These are phyloP conservation scores for Corapipo altera DNA, from an alignment of 2,113 vertebrate species.

Conservation along the genomic window DNA sequence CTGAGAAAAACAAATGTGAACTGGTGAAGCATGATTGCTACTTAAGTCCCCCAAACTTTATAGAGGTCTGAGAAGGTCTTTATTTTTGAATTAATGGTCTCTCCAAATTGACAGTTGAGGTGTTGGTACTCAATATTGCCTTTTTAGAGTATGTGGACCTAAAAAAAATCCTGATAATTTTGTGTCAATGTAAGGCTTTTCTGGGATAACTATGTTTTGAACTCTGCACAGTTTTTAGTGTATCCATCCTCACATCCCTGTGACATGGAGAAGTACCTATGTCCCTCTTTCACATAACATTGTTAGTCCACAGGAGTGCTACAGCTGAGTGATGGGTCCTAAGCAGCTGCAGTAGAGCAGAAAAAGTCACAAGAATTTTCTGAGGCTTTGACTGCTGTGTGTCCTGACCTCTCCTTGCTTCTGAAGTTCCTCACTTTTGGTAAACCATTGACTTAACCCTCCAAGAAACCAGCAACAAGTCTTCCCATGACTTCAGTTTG, in stretches of 20 bases:
- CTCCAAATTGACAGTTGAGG: neutral
- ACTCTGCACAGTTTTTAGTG: neutral
- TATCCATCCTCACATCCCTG: neutral
- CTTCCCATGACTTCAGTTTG: neutral
- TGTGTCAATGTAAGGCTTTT: neutral
- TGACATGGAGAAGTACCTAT: neutral
- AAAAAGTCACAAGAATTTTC: neutral
- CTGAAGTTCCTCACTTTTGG: slow-evolving; percentile 1
- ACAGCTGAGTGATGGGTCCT: neutral
- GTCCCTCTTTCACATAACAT: neutral
- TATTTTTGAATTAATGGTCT: neutral
- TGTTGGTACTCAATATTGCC: neutral
- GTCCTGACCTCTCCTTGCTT: neutral
- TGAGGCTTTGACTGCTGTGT: neutral
- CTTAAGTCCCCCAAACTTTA: neutral
- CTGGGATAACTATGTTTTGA: neutral
- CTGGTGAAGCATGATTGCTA: neutral
- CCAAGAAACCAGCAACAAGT: neutral
- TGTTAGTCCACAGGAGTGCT: neutral
- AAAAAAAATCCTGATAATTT: neutral
- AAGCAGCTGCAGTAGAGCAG: neutral
- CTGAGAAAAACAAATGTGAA: neutral
- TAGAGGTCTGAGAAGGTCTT: neutral
- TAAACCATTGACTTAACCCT: slow-evolving; percentile 1
- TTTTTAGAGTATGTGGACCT: neutral